Conservation (phyloP, 2,888 invertebrate species). For the Dryadula phaetusa region DNA sequence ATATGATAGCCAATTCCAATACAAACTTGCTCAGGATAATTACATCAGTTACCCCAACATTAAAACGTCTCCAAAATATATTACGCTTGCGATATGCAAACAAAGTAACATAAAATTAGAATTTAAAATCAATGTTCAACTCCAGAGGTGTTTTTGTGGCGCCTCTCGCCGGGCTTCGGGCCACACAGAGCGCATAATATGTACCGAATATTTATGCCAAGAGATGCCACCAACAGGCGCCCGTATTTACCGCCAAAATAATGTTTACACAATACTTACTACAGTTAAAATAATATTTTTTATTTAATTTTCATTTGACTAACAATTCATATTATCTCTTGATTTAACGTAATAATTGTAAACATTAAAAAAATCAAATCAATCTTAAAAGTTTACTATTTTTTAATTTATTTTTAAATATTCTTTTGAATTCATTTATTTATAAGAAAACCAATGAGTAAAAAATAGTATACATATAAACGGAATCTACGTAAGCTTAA, state of each 20-base stretch:
- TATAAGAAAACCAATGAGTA: neutral
- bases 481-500: slow-evolving; percentile 4
- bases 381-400: too few species aligned
- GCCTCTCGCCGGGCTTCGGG: slow-evolving; percentile 57
- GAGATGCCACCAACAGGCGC: slow-evolving; percentile 67
- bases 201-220: slow-evolving; percentile 72
- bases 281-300: too few species aligned
- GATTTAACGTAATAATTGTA: too few species aligned
- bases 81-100: slow-evolving; percentile 65
- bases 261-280: slow-evolving; percentile 21
- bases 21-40: slow-evolving; percentile 3
- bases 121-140: slow-evolving; percentile 79
- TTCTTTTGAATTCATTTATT: neutral
- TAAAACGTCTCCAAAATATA: slow-evolving; percentile 54
- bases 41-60: slow-evolving; percentile 21
- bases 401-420: neutral
- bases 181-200: slow-evolving; percentile 69
- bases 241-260: slow-evolving; percentile 61
- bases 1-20: neutral
- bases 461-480: neutral
- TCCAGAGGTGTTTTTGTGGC: slow-evolving; percentile 75
- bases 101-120: slow-evolving; percentile 77
- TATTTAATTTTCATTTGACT: too few species aligned
- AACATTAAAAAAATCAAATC: too few species aligned
- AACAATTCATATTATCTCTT: too few species aligned